Base-by-base conservation (phyloP, 2,797 vertebrate species). In the Mergus octosetaceus region DNA sequence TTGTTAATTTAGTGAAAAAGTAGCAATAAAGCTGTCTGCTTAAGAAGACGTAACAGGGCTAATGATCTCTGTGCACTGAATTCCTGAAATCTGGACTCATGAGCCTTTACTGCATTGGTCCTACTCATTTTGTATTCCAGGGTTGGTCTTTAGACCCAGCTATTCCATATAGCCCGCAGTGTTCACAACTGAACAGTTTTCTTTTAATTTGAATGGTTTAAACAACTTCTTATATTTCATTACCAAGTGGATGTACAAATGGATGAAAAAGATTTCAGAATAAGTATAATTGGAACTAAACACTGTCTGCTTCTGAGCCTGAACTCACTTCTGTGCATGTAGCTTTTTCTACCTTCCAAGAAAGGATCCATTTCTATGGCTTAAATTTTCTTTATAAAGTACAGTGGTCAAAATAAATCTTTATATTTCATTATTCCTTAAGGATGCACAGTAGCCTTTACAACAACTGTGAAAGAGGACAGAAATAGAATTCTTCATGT, bases 1-100 rank as follows among this genome's bases (percentile, higher is more conserved):
- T 90, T 92, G 56, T 27, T 79, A 78, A 92, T 95, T 93, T 88
- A 90, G 10, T 16, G 91, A 6, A 83, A 89, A 82, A 73, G 83
- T 4, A 88, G 10, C 13, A 84, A 73, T 91, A 70, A 81, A 82
- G 1, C 32, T 84, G 51, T 75, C 82, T 92, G 51, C 51, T 84
- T 88, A 49, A 51, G 68, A 85, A 92, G 36, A 72, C 19, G 72
- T 90, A 84, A 10, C 22, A 38, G 0, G 2, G 13, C 6, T 85
- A 61, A 79, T 16, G 25, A n/a, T 65, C 18, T 39, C 69, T 71
- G 15, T 2, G 2, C 68, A 57, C 18, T 85, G 43, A 18, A 77
- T 86, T 88, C 47, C 43, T 64, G 73, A 73, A 88, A 68, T 43
- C 79, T 64, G 25, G 9, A 53, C 13, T 24, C 9, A 3, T 19